A percentile compares a stretch with the other conserved stretches of the same genome.
These are phyloP conservation scores for Nesoenas mayeri DNA, from an alignment of 2,113 vertebrate genomes.

Conservation along the genomic window DNA sequence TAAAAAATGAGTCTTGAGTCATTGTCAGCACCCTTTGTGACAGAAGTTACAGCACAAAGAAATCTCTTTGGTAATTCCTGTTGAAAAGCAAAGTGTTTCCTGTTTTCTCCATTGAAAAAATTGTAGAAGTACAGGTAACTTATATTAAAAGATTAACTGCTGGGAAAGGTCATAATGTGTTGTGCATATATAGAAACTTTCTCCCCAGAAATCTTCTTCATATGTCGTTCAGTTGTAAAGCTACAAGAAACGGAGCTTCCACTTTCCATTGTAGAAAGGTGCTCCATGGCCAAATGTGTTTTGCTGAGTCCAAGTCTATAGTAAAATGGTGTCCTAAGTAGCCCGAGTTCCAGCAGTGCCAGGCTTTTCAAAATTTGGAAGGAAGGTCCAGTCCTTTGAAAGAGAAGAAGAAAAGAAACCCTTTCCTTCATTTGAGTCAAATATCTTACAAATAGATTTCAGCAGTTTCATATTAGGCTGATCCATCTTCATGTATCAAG, in stretches of 20 bases:
- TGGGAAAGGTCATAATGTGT: background rate
- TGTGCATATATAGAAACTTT: background rate
- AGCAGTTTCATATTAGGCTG: background rate
- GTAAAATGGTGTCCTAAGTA: background rate
- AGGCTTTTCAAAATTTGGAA: background rate
- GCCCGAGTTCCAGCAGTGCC: background rate
- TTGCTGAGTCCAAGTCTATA: background rate
- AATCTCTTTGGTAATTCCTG: background rate
- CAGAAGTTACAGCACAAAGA: background rate
- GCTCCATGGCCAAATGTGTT: background rate
- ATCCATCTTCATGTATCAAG: background rate
- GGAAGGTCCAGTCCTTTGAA: background rate
- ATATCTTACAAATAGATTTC: background rate
- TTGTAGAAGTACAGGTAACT: background rate
- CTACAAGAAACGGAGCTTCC: background rate
- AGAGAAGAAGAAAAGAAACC: background rate
- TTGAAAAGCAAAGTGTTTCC: background rate
- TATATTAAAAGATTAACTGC: background rate
- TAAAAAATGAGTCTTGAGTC: background rate
- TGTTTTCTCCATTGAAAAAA: background rate
- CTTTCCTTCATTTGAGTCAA: background rate
- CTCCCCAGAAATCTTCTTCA: background rate
- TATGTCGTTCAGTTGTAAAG: background rate
- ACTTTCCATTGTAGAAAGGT: background rate
- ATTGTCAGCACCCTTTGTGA: background rate